Conservation (phyloP, 2,888 invertebrate species). For the Amphiduros pacificus region DNA sequence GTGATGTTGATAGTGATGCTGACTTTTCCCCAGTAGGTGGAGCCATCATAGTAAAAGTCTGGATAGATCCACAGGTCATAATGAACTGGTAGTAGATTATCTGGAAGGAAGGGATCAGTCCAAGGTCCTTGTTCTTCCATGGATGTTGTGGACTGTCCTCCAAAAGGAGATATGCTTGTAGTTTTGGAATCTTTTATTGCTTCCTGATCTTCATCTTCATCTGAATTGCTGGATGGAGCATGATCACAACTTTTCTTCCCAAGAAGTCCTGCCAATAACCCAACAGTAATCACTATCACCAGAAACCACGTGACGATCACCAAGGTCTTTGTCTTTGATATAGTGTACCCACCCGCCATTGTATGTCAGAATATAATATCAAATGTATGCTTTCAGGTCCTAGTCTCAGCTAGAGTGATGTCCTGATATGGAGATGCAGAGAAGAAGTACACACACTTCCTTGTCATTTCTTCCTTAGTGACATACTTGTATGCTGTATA, state of each 20-base stretch:
- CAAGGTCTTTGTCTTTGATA: too few species aligned
- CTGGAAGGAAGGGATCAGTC: conserved; percentile 64
- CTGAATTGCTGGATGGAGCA: background rate
- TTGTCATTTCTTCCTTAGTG: too few species aligned
- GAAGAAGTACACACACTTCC: too few species aligned
- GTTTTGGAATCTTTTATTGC: background rate
- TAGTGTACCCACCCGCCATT: too few species aligned
- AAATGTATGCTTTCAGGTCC: too few species aligned
- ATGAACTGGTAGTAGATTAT: conserved; percentile 66
- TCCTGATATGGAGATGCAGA: too few species aligned
- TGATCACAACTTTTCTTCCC: background rate
- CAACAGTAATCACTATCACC: conserved; percentile 8
- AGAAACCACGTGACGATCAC: background rate
- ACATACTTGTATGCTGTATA: too few species aligned
- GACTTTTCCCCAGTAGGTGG: conserved; percentile 66
- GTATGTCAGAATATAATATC: too few species aligned
- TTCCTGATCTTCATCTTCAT: background rate
- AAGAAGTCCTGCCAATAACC: conserved; percentile 16
- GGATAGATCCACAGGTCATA: conserved; percentile 74
- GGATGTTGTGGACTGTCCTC: background rate
- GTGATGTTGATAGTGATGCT: conserved; percentile 51
- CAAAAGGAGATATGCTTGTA: background rate
- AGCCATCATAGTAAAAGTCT: conserved; percentile 64
- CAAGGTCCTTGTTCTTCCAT: conserved; percentile 20
- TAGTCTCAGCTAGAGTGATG: too few species aligned